Conservation (phyloP, 2,888 invertebrate genomes). For the Lasioglossum pauxillum region DNA sequence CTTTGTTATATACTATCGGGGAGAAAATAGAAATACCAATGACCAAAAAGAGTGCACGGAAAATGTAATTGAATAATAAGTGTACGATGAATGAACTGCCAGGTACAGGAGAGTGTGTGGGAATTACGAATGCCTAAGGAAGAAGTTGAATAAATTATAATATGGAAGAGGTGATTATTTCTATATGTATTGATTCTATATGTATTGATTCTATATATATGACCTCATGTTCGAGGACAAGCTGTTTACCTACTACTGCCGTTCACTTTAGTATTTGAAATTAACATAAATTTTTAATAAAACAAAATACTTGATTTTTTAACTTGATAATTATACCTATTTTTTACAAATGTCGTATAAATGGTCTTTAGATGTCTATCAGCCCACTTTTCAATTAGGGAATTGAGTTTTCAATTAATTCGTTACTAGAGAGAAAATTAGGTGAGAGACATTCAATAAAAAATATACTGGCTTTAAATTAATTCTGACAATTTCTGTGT, state of each 20-base stretch:
- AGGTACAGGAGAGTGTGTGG: not conserved
- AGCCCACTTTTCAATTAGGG: no score
- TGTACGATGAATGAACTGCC: not conserved
- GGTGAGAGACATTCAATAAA: not conserved
- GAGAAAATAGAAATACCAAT: not conserved
- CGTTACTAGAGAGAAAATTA: not conserved
- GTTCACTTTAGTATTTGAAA: not conserved
- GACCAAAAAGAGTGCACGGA: not conserved
- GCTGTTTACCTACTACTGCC: not conserved
- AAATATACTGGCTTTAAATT: not conserved
- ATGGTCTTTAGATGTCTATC: no score
- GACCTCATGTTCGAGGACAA: not conserved
- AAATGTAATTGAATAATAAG: not conserved
- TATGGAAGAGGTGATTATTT: not conserved
- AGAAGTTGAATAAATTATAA: not conserved
- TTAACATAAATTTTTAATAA: not conserved
- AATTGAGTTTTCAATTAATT: not conserved
- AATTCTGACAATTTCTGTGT: no score
- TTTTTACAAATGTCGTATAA: no score
- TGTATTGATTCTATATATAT: no score
- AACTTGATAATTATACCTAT: not conserved
- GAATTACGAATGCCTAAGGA: not conserved
- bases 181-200: not conserved
- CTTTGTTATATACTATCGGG: not conserved
- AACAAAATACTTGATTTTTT: not conserved